Percentiles rank a stretch among this genome's conserved stretches.
phyloP scores from a whole-genome alignment of 2,888 invertebrate species.

The Dioctria linearis region DNA sequence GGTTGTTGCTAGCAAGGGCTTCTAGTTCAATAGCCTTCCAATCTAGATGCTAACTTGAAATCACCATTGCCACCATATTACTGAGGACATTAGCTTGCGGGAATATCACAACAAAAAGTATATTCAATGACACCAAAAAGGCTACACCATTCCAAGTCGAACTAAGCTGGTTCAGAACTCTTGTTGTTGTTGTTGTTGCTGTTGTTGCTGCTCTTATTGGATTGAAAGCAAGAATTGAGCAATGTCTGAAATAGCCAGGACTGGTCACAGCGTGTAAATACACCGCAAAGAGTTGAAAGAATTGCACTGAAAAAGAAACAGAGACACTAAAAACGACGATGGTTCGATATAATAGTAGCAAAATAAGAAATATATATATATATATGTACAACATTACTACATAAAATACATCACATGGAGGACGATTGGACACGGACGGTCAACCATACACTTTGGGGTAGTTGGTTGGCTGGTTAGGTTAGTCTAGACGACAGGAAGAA shows the following conservation, averaged over 20 bases:
- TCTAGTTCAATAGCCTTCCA: slow-evolving; percentile 24
- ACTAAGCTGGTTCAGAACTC: slow-evolving; percentile 21
- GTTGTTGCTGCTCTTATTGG: too few relatives aligned
- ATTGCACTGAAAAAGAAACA: slow-evolving; percentile 25
- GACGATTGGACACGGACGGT: not conserved
- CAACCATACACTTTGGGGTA: not conserved
- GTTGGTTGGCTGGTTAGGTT: not conserved
- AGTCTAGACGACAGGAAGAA: slow-evolving; percentile 52
- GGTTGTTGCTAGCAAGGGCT: slow-evolving; percentile 7
- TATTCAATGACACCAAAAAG: slow-evolving; percentile 32
- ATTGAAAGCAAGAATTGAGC: too few relatives aligned
- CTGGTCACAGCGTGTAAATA: not conserved
- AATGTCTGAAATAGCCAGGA: not conserved
- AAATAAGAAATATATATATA: slow-evolving; percentile 11
- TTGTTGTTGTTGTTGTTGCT: not conserved
- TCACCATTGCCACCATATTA: slow-evolving; percentile 18
- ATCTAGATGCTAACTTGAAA: not conserved
- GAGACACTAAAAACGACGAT: slow-evolving; percentile 21
- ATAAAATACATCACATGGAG: not conserved
- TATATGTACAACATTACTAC: not conserved
- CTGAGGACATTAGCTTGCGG: slow-evolving; percentile 36
- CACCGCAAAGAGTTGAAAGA: not conserved
- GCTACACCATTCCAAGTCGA: slow-evolving; percentile 1
- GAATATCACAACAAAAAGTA: slow-evolving; percentile 41
- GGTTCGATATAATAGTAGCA: slow-evolving; percentile 28